phyloP scores from a whole-genome alignment of 37 sponge, comb jelly and placozoan species.

The Crambe crambe region DNA sequence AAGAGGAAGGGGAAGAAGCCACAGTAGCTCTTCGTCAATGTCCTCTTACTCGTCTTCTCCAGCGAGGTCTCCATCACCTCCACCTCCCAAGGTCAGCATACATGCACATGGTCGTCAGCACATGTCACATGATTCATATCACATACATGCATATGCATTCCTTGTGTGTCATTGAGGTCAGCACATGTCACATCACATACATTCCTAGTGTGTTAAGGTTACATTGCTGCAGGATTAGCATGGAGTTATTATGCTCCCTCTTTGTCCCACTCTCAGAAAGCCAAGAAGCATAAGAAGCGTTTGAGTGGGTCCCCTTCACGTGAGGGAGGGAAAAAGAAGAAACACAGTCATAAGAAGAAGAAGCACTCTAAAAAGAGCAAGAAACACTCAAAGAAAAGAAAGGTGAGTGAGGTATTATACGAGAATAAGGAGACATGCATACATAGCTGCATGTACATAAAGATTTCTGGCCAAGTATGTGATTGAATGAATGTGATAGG shows the following conservation, averaged over 20 bases:
- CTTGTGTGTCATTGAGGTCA: no score
- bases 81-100: neutral
- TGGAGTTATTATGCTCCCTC: no score
- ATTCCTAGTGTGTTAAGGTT: no score
- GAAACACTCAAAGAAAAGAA: slow-evolving; percentile 45
- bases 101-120: neutral
- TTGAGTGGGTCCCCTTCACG: neutral
- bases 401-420: slow-evolving; percentile 2
- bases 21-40: neutral
- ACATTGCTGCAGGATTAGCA: no score
- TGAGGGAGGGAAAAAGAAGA: neutral
- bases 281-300: neutral
- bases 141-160: no score
- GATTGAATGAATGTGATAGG: neutral
- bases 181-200: no score
- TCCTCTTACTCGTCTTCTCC: neutral
- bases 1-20: neutral
- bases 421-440: neutral
- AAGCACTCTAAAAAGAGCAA: slow-evolving; percentile 48
- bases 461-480: neutral
- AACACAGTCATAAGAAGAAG: slow-evolving; percentile 16
- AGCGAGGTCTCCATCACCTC: neutral
- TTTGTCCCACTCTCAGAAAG: neutral
- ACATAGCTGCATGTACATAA: neutral
- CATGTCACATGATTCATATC: neutral